Evolutionary conservation across 64 coral and sea anemone genomes (phyloP).

Genomic region (Actinia equina): DNA sequence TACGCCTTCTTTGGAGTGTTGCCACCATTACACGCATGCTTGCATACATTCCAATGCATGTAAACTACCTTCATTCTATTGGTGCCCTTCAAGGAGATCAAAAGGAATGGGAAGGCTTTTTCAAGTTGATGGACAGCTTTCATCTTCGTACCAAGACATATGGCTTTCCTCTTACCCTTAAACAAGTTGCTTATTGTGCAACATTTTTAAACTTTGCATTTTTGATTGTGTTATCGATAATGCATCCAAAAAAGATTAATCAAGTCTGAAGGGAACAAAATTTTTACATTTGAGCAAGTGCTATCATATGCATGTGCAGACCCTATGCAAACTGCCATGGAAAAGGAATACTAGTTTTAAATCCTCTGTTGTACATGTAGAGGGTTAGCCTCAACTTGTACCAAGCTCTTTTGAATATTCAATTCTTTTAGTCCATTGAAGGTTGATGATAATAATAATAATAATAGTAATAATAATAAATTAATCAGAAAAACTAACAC

Average conservation of each 20-base stretch:
- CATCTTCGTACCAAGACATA: constrained; percentile 73
- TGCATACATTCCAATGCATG: constrained; percentile 66
- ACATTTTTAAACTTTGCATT: constrained; percentile 90
- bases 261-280: neutral
- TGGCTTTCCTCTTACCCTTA: constrained; percentile 84
- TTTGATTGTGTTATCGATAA: constrained; percentile 82
- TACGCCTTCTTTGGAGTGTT: constrained; percentile 80
- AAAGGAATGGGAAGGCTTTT: constrained; percentile 83
- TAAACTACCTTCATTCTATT: constrained; percentile 69
- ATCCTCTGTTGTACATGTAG: no score
- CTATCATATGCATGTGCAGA: no score
- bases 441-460: no score
- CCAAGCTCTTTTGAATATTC: no score
- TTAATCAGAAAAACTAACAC: no score
- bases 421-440: no score
- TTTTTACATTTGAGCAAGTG: no score
- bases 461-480: no score
- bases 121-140: constrained; percentile 69
- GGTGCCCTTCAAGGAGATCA: constrained; percentile 55
- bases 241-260: constrained; percentile 44
- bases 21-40: constrained; percentile 57
- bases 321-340: no score
- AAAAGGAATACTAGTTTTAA: no score
- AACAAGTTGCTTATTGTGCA: constrained; percentile 81
- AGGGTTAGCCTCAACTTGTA: no score